Conservation (phyloP, 1,140 invertebrate species). For the Drosophila serrata region DNA sequence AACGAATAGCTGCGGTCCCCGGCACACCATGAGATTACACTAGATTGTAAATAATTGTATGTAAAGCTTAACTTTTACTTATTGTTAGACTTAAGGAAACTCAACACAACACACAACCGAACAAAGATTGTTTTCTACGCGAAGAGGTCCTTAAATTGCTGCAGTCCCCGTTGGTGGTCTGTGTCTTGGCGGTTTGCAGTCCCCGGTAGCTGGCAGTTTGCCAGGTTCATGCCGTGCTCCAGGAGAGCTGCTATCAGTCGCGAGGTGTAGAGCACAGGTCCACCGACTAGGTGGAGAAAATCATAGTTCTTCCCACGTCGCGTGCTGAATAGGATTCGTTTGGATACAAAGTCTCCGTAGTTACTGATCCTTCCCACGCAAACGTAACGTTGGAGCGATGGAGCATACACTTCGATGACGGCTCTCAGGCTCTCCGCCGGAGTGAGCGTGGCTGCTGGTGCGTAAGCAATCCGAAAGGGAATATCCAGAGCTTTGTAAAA, state of each 20-base stretch:
- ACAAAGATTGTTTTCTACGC: conserved; percentile 63
- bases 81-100: conserved; percentile 62
- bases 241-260: conserved; percentile 87
- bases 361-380: conserved; percentile 88
- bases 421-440: conserved; percentile 87
- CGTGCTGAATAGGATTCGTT: conserved; percentile 88
- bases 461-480: conserved; percentile 87
- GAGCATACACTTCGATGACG: conserved; percentile 88
- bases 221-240: conserved; percentile 85
- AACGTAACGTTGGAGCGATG: conserved; percentile 86
- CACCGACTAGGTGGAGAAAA: conserved; percentile 87
- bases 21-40: conserved; percentile 66
- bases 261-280: conserved; percentile 88
- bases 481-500: conserved; percentile 87
- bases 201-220: conserved; percentile 38
- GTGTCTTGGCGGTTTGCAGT: conserved; percentile 1
- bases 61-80: conserved; percentile 71
- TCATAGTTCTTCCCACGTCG: conserved; percentile 84
- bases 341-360: conserved; percentile 88
- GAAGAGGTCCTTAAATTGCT: conserved; percentile 79
- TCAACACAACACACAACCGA: conserved; percentile 28
- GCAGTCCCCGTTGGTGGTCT: conserved; percentile 34
- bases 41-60: conserved; percentile 79
- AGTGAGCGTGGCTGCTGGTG: conserved; percentile 86
- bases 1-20: conserved; percentile 14